Conservation (phyloP, 2,113 vertebrate genomes). For the Ramphastos sulfuratus region DNA sequence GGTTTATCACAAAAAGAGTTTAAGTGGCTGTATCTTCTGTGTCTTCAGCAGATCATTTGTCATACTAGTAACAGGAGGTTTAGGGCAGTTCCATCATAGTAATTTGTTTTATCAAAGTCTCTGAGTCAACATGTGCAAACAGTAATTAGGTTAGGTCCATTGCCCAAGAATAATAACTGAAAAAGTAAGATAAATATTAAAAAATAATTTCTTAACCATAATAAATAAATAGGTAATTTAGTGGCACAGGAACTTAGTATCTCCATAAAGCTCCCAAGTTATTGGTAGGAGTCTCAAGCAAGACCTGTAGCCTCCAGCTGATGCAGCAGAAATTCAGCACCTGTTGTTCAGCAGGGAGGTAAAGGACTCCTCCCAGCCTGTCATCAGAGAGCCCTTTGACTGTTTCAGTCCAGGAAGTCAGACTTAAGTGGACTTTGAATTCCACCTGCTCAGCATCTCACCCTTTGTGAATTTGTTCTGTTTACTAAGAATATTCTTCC, state of each 20-base stretch:
- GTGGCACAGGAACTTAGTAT: neutral
- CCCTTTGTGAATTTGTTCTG: neutral
- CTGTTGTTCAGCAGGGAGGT: neutral
- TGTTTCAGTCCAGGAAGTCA: neutral
- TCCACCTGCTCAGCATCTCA: neutral
- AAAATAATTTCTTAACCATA: neutral
- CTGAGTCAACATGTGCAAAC: neutral
- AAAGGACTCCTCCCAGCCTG: neutral
- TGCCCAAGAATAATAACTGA: neutral
- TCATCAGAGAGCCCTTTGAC: neutral
- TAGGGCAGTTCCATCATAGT: neutral
- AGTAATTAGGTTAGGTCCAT: constrained; percentile 5
- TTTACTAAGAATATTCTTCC: neutral
- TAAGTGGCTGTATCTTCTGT: neutral
- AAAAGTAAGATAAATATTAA: neutral
- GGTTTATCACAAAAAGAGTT: neutral
- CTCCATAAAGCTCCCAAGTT: neutral
- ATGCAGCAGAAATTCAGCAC: neutral
- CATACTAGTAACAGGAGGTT: neutral
- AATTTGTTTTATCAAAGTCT: constrained; percentile 29
- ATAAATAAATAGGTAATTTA: neutral
- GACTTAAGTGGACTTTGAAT: neutral
- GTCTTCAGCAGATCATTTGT: neutral
- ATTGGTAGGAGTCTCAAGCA: neutral
- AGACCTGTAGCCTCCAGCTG: neutral